Base-by-base conservation (phyloP, 2,888 invertebrate genomes). In the Willowsia nigromaculata region DNA sequence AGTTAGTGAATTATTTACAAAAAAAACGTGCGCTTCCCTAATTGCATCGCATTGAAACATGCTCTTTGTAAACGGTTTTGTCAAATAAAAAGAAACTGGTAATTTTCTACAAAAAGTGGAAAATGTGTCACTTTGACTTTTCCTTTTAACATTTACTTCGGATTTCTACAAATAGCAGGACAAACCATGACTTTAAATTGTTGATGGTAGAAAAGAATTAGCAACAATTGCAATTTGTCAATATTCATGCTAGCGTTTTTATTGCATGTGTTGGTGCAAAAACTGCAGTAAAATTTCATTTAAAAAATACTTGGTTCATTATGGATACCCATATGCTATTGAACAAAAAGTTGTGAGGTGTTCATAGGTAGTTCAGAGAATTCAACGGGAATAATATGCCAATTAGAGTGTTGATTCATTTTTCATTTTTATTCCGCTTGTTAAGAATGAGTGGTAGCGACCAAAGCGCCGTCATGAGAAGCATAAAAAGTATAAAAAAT, bases 341-440 rank as follows among this genome's bases (percentile, higher is more conserved):
- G n/a, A n/a, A n/a, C n/a, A n/a, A n/a, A n/a, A n/a, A n/a, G n/a
- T n/a, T n/a, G n/a, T n/a, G n/a, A n/a, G n/a, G n/a, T n/a, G n/a
- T n/a, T n/a, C n/a, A n/a, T n/a, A n/a, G n/a, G n/a, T 68, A 37
- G 68, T 68, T 33, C 27, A 65, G 25, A 68, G 68, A 18, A 30
- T 68, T 68, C 68, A 68, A 37, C 43, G 25, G 59, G 71, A 71
- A 80, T 37, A 81, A 81, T 71, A 47, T 71, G 87, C 71, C 87
- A 87, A 87, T 87, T 87, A 81, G 81, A 27, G 71, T 59, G 71
- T 71, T 71, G 65, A 56, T 56, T 81, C 87, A 87, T 87, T 87
- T 87, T 81, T 87, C 81, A 85, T 76, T 85, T 85, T 71, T 37
- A 65, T 68, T 56, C n/a, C 27, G 65, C 86, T 86, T 80, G 80